A percentile compares a stretch with the other conserved stretches of the same genome.
phyloP scores from a whole-genome alignment of 2,888 invertebrate species.

The Noctua fimbriata region DNA sequence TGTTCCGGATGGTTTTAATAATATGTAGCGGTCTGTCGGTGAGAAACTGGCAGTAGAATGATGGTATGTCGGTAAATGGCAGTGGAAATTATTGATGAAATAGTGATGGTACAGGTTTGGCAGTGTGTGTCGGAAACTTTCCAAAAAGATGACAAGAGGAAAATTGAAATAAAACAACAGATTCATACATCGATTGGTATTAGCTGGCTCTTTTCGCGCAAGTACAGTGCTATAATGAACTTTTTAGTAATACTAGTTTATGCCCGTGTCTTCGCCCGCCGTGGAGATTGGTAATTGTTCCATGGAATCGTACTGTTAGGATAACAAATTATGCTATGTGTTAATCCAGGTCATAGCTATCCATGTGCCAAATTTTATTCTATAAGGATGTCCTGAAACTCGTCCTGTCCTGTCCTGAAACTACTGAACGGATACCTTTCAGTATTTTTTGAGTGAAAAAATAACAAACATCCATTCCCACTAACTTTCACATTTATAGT shows the following conservation, averaged over 20 bases:
- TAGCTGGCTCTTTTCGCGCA: background rate
- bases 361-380: background rate
- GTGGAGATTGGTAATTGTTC: background rate
- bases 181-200: background rate
- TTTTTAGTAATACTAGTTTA: background rate
- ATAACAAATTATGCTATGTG: background rate
- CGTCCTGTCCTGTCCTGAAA: too few relatives aligned
- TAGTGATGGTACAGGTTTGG: background rate
- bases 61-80: background rate
- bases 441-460: too few relatives aligned
- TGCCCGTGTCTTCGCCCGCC: background rate
- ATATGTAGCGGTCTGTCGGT: constrained; percentile 47
- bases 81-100: constrained; percentile 4
- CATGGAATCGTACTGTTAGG: background rate
- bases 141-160: background rate
- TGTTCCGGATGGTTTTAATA: constrained; percentile 65
- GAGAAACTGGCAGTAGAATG: background rate
- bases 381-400: too few relatives aligned
- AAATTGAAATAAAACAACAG: background rate
- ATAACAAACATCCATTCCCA: background rate
- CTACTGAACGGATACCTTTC: too few relatives aligned
- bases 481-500: background rate
- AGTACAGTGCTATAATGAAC: background rate
- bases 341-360: background rate
- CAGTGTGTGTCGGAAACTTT: background rate